Evolutionary conservation across 2,888 invertebrate genomes (phyloP).

Genomic region (Xanthorhoe designata): DNA sequence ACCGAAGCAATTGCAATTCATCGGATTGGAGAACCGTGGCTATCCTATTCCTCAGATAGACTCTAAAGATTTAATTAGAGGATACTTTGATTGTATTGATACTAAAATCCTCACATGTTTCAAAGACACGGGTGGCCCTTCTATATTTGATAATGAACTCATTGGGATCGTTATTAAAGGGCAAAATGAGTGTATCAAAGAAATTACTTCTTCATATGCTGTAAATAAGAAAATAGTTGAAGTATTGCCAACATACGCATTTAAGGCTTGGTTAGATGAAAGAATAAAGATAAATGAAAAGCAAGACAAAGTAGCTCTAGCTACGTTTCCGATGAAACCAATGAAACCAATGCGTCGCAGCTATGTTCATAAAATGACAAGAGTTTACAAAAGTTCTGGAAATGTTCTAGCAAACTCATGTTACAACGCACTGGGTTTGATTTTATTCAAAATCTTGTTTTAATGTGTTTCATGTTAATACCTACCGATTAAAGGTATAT

Average conservation of each 20-base stretch:
- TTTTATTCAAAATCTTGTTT: slow-evolving; percentile 12
- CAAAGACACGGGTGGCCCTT: slow-evolving; percentile 74
- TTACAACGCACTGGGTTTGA: slow-evolving; percentile 15
- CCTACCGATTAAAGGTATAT: too few species aligned
- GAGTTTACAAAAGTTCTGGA: slow-evolving; percentile 2
- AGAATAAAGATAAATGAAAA: slow-evolving; percentile 69
- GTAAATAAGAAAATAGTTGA: slow-evolving; percentile 68
- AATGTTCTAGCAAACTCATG: slow-evolving; percentile 1
- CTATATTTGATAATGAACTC: slow-evolving; percentile 67
- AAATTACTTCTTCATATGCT: slow-evolving; percentile 67
- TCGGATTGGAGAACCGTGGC: slow-evolving; percentile 67
- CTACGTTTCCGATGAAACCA: slow-evolving; percentile 60
- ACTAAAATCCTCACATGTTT: slow-evolving; percentile 74
- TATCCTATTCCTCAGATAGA: slow-evolving; percentile 23
- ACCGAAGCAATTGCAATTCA: slow-evolving; percentile 64
- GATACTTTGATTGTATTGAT: slow-evolving; percentile 74
- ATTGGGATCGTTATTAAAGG: slow-evolving; percentile 69
- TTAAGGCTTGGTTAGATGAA: slow-evolving; percentile 74
- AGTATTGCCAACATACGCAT: slow-evolving; percentile 66
- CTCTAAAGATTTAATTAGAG: slow-evolving; percentile 37
- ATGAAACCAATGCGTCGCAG: slow-evolving; percentile 4
- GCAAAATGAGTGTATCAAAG: slow-evolving; percentile 65
- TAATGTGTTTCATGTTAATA: slow-evolving; percentile 1
- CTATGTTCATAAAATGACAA: background rate
- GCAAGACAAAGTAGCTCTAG: slow-evolving; percentile 51